Conservation (phyloP, 1,140 invertebrate species). For the Atta cephalotes region DNA sequence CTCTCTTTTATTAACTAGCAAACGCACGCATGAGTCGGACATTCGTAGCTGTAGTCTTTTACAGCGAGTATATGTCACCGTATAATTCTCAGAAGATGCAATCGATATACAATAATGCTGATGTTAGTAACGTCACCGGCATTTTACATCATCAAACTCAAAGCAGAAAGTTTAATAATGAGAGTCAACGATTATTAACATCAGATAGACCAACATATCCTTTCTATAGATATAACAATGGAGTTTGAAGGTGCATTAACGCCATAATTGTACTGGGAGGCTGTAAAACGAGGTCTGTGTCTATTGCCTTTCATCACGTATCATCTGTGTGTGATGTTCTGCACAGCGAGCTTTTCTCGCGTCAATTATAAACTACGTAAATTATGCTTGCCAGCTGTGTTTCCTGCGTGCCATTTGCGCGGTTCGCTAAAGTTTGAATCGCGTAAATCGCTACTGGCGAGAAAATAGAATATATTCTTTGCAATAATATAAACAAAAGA, state of each 20-base stretch:
- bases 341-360: neutral
- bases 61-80: neutral
- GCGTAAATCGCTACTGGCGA: neutral
- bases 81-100: conserved; percentile 36
- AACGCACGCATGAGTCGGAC: conserved; percentile 33
- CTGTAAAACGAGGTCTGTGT: conserved; percentile 19
- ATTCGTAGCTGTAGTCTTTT: neutral
- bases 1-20: conserved; percentile 70
- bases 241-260: neutral
- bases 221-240: neutral
- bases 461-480: conserved; percentile 17
- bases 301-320: conserved; percentile 28
- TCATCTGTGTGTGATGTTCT: neutral
- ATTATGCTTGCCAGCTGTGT: conserved; percentile 31
- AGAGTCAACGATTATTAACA: conserved; percentile 35
- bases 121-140: neutral
- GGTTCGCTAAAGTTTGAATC: neutral
- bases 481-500: neutral
- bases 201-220: neutral
- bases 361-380: conserved; percentile 48
- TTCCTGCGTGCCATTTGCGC: neutral
- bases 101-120: conserved; percentile 18
- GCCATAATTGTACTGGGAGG: neutral
- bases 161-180: conserved; percentile 19
- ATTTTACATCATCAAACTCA: conserved; percentile 23